A percentile compares a stretch with the other conserved stretches of the same genome.
These are phyloP conservation scores for Pegea sp. DNA, from an alignment of 23 tunicate genomes.

Conservation along the genomic window DNA sequence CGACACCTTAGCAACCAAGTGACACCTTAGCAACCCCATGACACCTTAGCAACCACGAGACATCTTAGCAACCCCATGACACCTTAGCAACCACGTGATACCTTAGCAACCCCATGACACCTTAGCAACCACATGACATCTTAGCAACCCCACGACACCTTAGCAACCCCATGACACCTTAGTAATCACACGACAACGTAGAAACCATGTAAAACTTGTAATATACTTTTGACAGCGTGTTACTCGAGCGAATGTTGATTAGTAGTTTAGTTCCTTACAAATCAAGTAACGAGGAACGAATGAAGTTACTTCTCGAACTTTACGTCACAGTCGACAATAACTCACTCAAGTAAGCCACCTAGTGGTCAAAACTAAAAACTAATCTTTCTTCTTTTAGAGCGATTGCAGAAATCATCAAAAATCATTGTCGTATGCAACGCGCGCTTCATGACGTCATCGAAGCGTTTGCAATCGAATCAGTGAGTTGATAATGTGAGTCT, in stretches of 20 bases:
- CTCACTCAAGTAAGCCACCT: conserved; percentile 30
- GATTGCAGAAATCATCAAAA: conserved; percentile 59
- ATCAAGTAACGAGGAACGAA: conserved; percentile 27
- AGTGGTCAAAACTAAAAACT: not conserved
- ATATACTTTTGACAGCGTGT: conserved; percentile 12
- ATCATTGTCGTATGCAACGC: conserved; percentile 12
- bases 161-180: too few species aligned
- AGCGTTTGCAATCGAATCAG: conserved; percentile 20
- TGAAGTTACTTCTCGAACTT: conserved; percentile 48
- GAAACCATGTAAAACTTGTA: too few species aligned
- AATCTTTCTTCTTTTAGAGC: conserved; percentile 15
- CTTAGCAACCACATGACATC: too few species aligned
- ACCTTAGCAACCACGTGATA: too few species aligned
- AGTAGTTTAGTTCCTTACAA: conserved; percentile 68
- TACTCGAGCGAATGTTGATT: conserved; percentile 52
- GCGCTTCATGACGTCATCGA: conserved; percentile 36
- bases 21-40: too few species aligned
- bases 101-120: too few species aligned
- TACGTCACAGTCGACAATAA: conserved; percentile 42
- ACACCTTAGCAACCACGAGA: too few species aligned
- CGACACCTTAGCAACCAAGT: too few species aligned
- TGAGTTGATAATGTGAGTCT: too few species aligned
- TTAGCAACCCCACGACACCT: too few species aligned
- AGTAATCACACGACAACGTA: too few species aligned
- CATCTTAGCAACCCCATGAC: too few species aligned